These are phyloP conservation scores for Dreissena polymorpha DNA, from an alignment of 1,140 invertebrate genomes.

Conservation along the genomic window DNA sequence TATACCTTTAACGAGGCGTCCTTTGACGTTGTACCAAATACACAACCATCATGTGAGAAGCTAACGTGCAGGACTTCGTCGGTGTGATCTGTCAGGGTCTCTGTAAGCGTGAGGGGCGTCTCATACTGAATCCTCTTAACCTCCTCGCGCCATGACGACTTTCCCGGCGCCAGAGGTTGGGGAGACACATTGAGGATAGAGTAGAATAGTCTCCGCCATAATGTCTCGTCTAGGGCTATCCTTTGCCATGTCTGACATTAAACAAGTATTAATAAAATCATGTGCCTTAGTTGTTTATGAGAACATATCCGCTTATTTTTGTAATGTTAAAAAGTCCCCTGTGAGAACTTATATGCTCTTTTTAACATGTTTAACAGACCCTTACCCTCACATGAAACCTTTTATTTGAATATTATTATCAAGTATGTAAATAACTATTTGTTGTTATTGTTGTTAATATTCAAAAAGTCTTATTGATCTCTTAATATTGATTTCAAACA, in stretches of 20 bases:
- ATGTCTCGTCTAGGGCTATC: constrained; percentile 76
- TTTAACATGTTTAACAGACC: too few relatives aligned
- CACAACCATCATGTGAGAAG: constrained; percentile 91
- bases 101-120: constrained; percentile 87
- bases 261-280: constrained; percentile 4
- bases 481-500: too few relatives aligned
- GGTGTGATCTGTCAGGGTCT: constrained; percentile 85
- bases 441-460: too few relatives aligned
- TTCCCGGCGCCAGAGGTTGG: constrained; percentile 83
- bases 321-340: too few relatives aligned
- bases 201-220: constrained; percentile 79
- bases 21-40: constrained; percentile 93
- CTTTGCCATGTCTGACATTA: constrained; percentile 67
- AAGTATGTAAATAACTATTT: too few relatives aligned
- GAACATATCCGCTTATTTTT: too few relatives aligned
- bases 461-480: too few relatives aligned
- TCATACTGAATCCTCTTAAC: constrained; percentile 88
- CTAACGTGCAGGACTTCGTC: constrained; percentile 89
- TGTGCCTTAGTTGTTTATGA: background rate
- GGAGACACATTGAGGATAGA: constrained; percentile 57
- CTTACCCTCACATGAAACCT: too few relatives aligned
- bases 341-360: background rate
- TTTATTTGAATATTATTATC: too few relatives aligned
- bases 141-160: constrained; percentile 87
- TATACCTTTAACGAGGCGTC: constrained; percentile 84